Conservation (phyloP, 2,797 vertebrate genomes). For the Crax fasciolata region DNA sequence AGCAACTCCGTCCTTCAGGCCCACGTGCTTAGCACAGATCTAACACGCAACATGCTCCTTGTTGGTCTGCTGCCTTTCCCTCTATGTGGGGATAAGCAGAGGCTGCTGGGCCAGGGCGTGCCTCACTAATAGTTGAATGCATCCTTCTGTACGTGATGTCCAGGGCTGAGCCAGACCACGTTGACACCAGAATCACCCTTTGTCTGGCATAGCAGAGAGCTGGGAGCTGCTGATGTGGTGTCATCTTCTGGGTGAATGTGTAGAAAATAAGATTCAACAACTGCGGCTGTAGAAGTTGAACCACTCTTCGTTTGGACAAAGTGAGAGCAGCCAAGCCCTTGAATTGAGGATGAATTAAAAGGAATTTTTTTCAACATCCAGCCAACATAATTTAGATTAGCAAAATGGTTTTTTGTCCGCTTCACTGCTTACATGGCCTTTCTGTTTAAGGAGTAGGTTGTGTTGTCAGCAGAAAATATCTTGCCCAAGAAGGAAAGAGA, state of each 20-base stretch:
- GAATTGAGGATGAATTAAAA: neutral
- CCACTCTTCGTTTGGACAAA: neutral
- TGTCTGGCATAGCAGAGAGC: neutral
- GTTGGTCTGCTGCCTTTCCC: neutral
- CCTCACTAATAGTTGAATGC: neutral
- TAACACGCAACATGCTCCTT: neutral
- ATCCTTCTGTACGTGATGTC: neutral
- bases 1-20: neutral
- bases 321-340: neutral
- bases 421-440: neutral
- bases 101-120: neutral
- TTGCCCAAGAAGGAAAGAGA: neutral
- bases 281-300: neutral
- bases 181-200: neutral
- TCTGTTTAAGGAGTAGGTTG: neutral
- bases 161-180: neutral
- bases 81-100: neutral
- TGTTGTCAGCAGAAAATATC: neutral
- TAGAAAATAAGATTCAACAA: neutral
- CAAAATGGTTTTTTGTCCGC: neutral
- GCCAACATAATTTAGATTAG: neutral
- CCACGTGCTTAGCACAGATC: neutral
- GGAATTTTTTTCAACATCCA: neutral
- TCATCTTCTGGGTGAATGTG: neutral
- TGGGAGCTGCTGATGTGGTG: neutral